Percentiles rank a stretch among this genome's conserved stretches.
Conservation (phyloP, 2,113 vertebrate genomes). For the Oncorhynchus nerka region DNA sequence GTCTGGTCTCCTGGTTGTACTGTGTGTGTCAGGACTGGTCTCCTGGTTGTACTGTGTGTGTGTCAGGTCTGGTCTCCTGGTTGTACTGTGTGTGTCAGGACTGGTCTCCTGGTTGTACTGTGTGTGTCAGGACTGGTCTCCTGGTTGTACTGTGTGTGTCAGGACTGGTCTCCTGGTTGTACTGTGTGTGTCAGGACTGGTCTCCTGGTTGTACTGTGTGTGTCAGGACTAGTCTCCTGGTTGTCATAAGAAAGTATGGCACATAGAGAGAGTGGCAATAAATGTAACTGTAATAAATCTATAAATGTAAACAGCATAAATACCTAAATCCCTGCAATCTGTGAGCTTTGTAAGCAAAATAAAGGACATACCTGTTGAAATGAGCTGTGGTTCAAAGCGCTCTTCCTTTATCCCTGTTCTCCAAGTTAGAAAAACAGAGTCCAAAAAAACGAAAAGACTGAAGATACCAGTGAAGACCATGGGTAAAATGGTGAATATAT, state of each 20-base stretch:
- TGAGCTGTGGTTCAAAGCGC: constrained; percentile 36
- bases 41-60: too few species aligned
- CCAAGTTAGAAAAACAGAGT: neutral
- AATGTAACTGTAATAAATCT: constrained; percentile 8
- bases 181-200: too few species aligned
- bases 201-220: too few species aligned
- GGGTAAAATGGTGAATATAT: neutral
- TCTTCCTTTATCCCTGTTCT: neutral
- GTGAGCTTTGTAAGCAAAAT: constrained; percentile 12
- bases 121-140: too few species aligned
- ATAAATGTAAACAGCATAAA: constrained; percentile 45
- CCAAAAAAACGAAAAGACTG: constrained; percentile 2
- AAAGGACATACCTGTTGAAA: constrained; percentile 54
- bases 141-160: too few species aligned
- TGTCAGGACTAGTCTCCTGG: neutral
- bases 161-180: too few species aligned
- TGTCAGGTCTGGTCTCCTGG: too few species aligned
- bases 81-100: too few species aligned
- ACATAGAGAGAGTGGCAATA: constrained; percentile 15
- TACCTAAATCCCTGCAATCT: constrained; percentile 56
- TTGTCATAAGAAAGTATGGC: neutral
- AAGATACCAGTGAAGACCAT: neutral
- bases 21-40: too few species aligned
- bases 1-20: too few species aligned
- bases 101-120: too few species aligned